Percentiles rank a stretch among this genome's conserved stretches.
These are phyloP conservation scores for Buathra laborator DNA, from an alignment of 2,888 invertebrate species.

Conservation along the genomic window DNA sequence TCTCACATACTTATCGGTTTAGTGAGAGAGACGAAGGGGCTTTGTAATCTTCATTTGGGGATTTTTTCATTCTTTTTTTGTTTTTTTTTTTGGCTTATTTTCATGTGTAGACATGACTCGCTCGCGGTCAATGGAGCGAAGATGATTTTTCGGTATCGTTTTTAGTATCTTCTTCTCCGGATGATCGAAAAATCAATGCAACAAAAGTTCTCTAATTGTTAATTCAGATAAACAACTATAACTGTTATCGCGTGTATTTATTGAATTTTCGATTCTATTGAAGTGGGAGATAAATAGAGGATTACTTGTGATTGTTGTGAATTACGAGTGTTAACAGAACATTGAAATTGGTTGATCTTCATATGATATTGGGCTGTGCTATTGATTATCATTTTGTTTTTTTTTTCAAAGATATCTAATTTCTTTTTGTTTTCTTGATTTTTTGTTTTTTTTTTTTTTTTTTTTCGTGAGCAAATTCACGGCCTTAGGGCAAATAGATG, in stretches of 20 bases:
- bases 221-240: conserved; percentile 31
- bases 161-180: conserved; percentile 15
- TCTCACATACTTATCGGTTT: conserved; percentile 58
- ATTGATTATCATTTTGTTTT: conserved; percentile 27
- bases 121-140: background rate
- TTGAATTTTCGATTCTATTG: conserved; percentile 35
- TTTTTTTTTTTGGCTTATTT: background rate
- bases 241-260: conserved; percentile 27
- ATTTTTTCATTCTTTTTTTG: background rate
- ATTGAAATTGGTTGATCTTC: conserved; percentile 42
- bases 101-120: background rate
- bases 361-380: conserved; percentile 31
- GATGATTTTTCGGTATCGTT: background rate
- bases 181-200: conserved; percentile 19
- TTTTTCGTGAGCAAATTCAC: conserved; percentile 27
- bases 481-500: conserved; percentile 63
- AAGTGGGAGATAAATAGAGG: conserved; percentile 37
- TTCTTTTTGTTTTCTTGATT: background rate
- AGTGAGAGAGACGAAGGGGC: conserved; percentile 25
- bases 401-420: conserved; percentile 1
- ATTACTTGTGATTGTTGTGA: conserved; percentile 38
- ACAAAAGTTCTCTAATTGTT: background rate
- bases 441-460: conserved; percentile 22
- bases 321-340: conserved; percentile 36
- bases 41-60: conserved; percentile 31